A percentile compares a stretch with the other conserved stretches of the same genome.
Conservation (phyloP, 2,113 vertebrate species). For the Pygoscelis adeliae region DNA sequence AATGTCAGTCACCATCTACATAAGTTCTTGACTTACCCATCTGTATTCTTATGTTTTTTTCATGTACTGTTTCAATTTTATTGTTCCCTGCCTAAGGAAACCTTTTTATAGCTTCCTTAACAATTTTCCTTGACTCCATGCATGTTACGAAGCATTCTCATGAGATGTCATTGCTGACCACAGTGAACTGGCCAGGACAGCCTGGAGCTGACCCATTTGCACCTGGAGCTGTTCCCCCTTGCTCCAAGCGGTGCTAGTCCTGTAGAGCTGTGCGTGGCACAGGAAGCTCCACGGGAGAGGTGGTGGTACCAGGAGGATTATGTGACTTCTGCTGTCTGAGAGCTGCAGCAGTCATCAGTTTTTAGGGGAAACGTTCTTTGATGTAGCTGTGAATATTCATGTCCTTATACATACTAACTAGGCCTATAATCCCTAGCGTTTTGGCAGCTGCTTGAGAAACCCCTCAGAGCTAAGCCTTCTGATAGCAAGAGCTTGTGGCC, state of each 20-base stretch:
- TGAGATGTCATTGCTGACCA: neutral
- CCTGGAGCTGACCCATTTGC: neutral
- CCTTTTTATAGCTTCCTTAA: neutral
- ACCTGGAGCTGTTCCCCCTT: neutral
- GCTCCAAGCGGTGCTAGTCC: neutral
- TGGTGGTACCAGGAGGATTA: neutral
- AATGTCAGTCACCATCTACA: neutral
- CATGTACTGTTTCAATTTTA: neutral
- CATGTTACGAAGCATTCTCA: neutral
- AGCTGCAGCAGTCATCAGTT: neutral
- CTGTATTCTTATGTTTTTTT: neutral
- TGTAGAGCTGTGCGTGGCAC: neutral
- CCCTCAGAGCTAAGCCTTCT: neutral
- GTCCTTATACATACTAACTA: neutral
- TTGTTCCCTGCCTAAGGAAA: neutral
- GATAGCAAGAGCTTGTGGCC: neutral
- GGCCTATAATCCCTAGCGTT: neutral
- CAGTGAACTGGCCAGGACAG: neutral
- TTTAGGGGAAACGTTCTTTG: neutral
- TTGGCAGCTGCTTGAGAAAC: neutral
- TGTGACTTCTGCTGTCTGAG: neutral
- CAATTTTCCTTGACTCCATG: neutral
- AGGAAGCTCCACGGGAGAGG: neutral
- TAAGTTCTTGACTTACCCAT: neutral
- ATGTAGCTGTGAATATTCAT: neutral